Conservation (phyloP, 2,888 invertebrate genomes). For the Metallyticus violacea region DNA sequence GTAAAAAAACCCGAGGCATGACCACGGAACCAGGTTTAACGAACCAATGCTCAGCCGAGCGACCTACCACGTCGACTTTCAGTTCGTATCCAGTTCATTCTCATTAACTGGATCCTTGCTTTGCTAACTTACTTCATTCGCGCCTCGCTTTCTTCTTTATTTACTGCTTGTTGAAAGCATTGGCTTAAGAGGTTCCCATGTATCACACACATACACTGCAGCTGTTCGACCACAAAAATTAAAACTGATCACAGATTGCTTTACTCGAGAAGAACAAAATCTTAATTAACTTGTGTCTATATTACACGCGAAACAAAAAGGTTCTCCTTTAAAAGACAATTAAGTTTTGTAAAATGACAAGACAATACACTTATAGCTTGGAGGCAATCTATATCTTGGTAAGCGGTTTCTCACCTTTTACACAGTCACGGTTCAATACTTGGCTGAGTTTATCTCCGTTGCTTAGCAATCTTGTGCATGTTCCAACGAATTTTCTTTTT, state of each 20-base stretch:
- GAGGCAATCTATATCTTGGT: neutral
- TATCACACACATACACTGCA: neutral
- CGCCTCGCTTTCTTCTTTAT: neutral
- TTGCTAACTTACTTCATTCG: neutral
- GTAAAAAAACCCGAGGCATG: neutral
- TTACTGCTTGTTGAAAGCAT: neutral
- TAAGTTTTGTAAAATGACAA: neutral
- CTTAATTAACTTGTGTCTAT: neutral
- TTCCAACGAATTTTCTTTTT: too few relatives aligned
- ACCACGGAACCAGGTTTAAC: neutral
- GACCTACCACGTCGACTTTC: neutral
- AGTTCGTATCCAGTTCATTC: neutral
- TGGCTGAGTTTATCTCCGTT: too few relatives aligned
- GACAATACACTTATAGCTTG: neutral
- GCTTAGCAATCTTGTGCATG: too few relatives aligned
- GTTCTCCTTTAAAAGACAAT: neutral
- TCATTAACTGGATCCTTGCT: neutral
- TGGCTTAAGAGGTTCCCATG: neutral
- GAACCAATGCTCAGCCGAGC: neutral
- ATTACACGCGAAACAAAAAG: neutral
- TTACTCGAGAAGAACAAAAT: neutral
- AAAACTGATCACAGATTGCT: neutral
- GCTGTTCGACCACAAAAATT: neutral
- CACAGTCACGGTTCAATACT: too few relatives aligned
- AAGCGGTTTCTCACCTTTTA: too few relatives aligned